These are phyloP conservation scores for Tyto alba DNA, from an alignment of 2,113 vertebrate genomes.

Conservation along the genomic window DNA sequence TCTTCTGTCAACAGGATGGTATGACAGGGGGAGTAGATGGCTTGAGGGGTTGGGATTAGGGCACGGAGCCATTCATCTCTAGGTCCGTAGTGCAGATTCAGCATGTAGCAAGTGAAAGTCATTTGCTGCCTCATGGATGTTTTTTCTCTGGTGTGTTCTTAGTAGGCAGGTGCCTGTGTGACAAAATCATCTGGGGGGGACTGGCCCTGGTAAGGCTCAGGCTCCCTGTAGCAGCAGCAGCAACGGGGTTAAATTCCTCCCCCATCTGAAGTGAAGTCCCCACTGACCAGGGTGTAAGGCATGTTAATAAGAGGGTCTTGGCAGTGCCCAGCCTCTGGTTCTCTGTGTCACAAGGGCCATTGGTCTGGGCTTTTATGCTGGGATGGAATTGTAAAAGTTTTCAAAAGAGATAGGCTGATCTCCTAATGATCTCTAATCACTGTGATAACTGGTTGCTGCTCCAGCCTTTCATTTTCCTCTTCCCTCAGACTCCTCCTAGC, in stretches of 20 bases:
- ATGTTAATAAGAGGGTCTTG: background rate
- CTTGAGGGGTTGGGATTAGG: background rate
- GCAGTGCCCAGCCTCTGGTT: background rate
- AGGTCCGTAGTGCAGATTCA: background rate
- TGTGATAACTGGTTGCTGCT: background rate
- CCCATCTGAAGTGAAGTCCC: background rate
- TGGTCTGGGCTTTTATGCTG: background rate
- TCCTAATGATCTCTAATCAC: background rate
- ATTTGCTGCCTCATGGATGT: background rate
- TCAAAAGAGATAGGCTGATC: background rate
- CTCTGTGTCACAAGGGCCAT: background rate
- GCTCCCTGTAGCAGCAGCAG: background rate
- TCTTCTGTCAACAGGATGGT: slow-evolving; percentile 10
- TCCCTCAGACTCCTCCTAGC: background rate
- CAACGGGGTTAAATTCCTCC: background rate
- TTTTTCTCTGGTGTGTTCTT: background rate
- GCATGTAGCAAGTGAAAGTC: background rate
- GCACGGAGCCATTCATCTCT: background rate
- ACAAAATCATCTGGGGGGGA: background rate
- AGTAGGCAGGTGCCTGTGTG: background rate
- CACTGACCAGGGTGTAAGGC: fast-evolving
- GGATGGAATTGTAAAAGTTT: background rate
- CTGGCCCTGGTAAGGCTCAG: background rate
- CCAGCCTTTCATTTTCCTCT: background rate
- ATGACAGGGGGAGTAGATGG: background rate